These are phyloP conservation scores for Parauchenoglanis punctatus DNA, from an alignment of 2,797 vertebrate species.

Conservation along the genomic window DNA sequence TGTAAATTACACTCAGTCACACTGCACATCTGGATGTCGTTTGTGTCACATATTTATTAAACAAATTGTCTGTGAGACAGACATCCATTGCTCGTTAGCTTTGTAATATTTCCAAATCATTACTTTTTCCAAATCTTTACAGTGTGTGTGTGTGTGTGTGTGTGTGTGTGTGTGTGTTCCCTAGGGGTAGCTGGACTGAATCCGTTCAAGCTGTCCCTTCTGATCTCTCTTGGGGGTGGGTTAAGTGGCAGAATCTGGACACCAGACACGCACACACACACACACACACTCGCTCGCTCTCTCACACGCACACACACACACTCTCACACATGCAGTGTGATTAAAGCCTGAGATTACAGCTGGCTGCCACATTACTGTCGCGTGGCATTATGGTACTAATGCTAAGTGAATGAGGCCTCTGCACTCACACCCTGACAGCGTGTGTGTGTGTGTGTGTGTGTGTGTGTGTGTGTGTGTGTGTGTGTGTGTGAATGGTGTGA, in stretches of 20 bases:
- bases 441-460: slow-evolving; percentile 1
- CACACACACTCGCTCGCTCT: not conserved
- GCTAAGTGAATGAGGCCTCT: not conserved
- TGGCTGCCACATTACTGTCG: slow-evolving; percentile 26
- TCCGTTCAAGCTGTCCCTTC: slow-evolving; percentile 57
- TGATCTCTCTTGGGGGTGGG: slow-evolving; percentile 69
- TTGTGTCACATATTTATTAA: not conserved
- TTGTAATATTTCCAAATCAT: not conserved
- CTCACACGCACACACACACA: slow-evolving; percentile 3
- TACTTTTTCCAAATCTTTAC: not conserved
- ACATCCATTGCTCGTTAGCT: not conserved
- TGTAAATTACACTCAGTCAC: not conserved
- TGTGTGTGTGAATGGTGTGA: no score
- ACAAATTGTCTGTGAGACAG: not conserved
- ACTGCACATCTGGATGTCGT: not conserved
- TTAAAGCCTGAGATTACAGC: slow-evolving; percentile 30
- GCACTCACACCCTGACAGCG: slow-evolving; percentile 1
- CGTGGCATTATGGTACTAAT: slow-evolving; percentile 13
- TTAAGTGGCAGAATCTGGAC: slow-evolving; percentile 60
- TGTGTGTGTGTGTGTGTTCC: slow-evolving; percentile 32
- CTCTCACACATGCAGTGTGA: not conserved
- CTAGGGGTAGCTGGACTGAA: slow-evolving; percentile 57
- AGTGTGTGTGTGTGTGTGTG: slow-evolving; percentile 18
- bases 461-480: slow-evolving; percentile 26
- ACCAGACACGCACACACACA: slow-evolving; percentile 43